phyloP scores from a whole-genome alignment of 1,140 invertebrate genomes.

The Acromyrmex charruanus region DNA sequence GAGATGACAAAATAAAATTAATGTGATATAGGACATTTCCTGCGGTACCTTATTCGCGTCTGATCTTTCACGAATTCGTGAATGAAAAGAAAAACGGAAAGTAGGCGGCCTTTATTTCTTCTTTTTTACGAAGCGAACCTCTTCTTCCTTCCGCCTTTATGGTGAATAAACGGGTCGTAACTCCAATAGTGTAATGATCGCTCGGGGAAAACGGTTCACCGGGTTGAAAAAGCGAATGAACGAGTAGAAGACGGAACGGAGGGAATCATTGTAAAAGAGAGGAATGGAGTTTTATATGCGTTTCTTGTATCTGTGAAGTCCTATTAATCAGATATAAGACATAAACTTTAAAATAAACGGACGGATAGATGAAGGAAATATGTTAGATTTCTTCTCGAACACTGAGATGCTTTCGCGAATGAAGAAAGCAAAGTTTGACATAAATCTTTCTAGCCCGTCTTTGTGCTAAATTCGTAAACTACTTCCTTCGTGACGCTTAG shows the following conservation, averaged over 20 bases:
- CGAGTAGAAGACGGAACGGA: not conserved
- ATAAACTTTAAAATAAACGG: conserved; percentile 47
- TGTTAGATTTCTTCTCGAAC: conserved; percentile 10
- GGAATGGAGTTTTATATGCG: conserved; percentile 34
- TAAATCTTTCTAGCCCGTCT: not conserved
- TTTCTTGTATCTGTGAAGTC: conserved; percentile 23
- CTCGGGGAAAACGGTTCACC: conserved; percentile 49
- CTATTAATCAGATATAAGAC: conserved; percentile 56
- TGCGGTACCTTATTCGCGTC: conserved; percentile 7
- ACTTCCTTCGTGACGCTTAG: not conserved
- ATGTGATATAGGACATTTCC: not conserved
- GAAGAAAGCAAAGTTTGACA: not conserved
- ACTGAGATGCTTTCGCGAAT: not conserved
- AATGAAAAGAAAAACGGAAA: conserved; percentile 8
- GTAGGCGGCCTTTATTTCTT: conserved; percentile 48
- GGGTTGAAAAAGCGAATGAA: conserved; percentile 48
- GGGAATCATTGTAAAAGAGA: conserved; percentile 6
- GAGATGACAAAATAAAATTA: conserved; percentile 51
- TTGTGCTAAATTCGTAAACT: not conserved
- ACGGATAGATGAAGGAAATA: conserved; percentile 10
- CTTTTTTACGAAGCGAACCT: not conserved
- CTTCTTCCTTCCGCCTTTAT: conserved; percentile 52
- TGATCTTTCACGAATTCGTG: conserved; percentile 32
- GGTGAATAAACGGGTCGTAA: conserved; percentile 72
- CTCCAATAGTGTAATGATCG: conserved; percentile 70